Evolutionary conservation across 2,888 invertebrate species (phyloP), one percentile per base, ranked within the genome.

Genomic region (Exocentrus adspersus): DNA sequence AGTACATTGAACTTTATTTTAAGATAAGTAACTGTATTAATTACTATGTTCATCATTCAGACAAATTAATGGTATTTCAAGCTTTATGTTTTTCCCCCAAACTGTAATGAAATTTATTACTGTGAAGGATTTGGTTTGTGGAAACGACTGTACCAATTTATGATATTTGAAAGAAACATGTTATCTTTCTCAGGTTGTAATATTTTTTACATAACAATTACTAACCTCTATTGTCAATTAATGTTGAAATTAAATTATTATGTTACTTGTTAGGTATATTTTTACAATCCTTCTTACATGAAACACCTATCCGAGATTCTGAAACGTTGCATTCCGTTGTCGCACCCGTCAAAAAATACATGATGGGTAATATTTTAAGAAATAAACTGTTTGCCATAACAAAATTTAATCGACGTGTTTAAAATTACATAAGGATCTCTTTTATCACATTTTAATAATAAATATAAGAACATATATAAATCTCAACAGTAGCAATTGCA

Each of bases 361-460:
- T n/a, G n/a, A n/a, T n/a, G n/a, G n/a, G n/a, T n/a, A n/a, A n/a
- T n/a, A n/a, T n/a, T n/a, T 24, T 3, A 37, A 12, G 5, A 37
- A 37, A 37, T n/a, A 12, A 12, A 5, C 32, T 32, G 12, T 53
- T 20, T n/a, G n/a, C n/a, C n/a, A n/a, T n/a, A 41, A 41, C 53
- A 53, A 53, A 53, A 21, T 53, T 53, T 53, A 53, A 21, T 53
- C 20, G 21, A 53, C 14, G n/a, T 37, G 14, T 37, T 37, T 37
- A n/a, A 37, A 37, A 19, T 48, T 21, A 48, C 28, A 48, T 9
- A 53, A 21, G 41, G 32, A 37, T 41, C 10, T 53, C 41, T 53
- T 53, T 53, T 53, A 53, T 53, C 53, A 53, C 53, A 53, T 41
- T 19, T 32, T 20, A 20, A 37, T 19, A 21, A 48, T 9, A 24